A percentile compares a stretch with the other conserved stretches of the same genome.
Evolutionary conservation across 2,888 invertebrate genomes (phyloP).

Genomic region (Psylliodes chrysocephalus): DNA sequence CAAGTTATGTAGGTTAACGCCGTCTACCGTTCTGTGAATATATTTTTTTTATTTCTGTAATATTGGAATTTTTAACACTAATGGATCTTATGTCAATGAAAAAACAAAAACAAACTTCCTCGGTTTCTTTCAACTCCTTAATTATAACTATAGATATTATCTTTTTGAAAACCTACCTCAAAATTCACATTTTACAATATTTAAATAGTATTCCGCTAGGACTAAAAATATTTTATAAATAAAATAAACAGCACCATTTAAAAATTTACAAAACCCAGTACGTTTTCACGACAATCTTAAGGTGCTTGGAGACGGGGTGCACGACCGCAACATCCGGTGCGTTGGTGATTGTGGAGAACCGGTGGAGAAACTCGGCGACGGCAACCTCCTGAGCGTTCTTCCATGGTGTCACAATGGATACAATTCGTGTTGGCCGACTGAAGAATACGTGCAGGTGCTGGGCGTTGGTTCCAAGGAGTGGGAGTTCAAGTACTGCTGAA

Average conservation of each 20-base stretch:
- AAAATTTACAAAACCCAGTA: background rate
- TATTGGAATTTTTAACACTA: no score
- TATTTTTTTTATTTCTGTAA: no score
- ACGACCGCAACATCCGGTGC: slow-evolving; percentile 57
- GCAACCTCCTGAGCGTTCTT: slow-evolving; percentile 50
- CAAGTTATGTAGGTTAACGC: no score
- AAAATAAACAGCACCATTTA: background rate
- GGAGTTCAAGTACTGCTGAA: slow-evolving; percentile 64
- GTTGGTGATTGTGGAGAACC: slow-evolving; percentile 51
- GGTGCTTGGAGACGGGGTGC: slow-evolving; percentile 59
- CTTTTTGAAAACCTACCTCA: no score
- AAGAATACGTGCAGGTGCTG: slow-evolving; percentile 68
- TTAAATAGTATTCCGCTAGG: no score
- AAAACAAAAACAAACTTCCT: no score
- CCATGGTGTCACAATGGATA: slow-evolving; percentile 76
- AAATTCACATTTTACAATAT: no score
- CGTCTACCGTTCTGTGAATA: no score
- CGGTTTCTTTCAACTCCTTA: no score
- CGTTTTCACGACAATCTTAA: slow-evolving; percentile 54
- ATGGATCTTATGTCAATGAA: no score
- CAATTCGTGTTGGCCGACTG: slow-evolving; percentile 74
- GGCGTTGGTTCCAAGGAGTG: slow-evolving; percentile 61
- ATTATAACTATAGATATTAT: no score
- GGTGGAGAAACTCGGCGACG: slow-evolving; percentile 51
- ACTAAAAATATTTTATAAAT: no score